Evolutionary conservation across 2,797 vertebrate genomes (phyloP).

Genomic region (Distichodus sexfasciatus): DNA sequence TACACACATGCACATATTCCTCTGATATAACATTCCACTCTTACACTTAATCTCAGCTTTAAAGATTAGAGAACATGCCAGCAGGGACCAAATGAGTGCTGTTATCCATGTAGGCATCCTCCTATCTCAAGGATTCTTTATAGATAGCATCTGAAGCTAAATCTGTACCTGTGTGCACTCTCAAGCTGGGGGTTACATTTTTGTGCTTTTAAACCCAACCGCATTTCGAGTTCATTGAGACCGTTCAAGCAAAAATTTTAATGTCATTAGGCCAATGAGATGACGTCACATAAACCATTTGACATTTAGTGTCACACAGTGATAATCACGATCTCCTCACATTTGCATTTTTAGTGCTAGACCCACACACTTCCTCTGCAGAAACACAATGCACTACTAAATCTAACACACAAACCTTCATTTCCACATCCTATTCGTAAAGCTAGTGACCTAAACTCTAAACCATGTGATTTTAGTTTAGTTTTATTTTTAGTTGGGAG

Average conservation of each 20-base stretch:
- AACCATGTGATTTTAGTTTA: conserved; percentile 15
- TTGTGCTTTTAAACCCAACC: conserved; percentile 5
- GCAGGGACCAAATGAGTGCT: conserved; percentile 8
- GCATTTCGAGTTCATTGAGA: background rate
- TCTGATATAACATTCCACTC: conserved; percentile 14
- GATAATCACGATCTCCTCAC: too few relatives aligned
- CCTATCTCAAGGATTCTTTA: conserved; percentile 14
- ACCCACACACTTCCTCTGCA: background rate
- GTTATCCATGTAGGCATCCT: conserved; percentile 13
- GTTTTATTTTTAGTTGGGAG: background rate
- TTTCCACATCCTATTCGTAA: background rate
- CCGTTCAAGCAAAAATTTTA: background rate
- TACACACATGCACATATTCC: background rate
- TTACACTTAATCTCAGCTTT: conserved; percentile 15
- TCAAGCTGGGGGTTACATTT: conserved; percentile 14
- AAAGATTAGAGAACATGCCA: conserved; percentile 14
- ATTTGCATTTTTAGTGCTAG: too few relatives aligned
- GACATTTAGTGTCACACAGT: too few relatives aligned
- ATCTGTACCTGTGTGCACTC: background rate
- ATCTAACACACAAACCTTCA: background rate
- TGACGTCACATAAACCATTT: too few relatives aligned
- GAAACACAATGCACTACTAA: background rate
- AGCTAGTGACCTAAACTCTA: conserved; percentile 16
- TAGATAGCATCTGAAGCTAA: conserved; percentile 38
- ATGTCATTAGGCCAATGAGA: background rate